Evolutionary conservation across 2,888 invertebrate genomes (phyloP), one percentile per base, ranked within the genome.

Genomic region (Priocnemis perturbator): DNA sequence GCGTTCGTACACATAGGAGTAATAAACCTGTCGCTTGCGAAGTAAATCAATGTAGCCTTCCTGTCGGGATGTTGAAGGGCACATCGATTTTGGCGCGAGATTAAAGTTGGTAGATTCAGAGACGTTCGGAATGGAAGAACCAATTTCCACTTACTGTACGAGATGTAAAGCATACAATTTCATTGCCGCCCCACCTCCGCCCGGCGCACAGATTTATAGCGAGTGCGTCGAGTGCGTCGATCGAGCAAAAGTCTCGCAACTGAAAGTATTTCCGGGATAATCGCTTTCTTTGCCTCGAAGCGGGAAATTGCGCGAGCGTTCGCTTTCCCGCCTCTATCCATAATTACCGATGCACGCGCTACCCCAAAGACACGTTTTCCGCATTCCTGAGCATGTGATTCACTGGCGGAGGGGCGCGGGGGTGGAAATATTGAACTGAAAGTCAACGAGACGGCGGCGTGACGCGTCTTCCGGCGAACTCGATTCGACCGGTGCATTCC

Each of bases 21-120:
- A 79, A 79, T 79, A 79, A 79, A 79, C 75, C 79, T 79, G 79
- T 79, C 79, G 79, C 70, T 77, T 63, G 70, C 60, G 73, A 69
- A 67, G 77, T 79, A 77, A 79, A 79, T 79, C 79, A 79, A 79
- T 75, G 79, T 77, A 79, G 55, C 58, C 47, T 37, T 69, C 57
- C 68, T 61, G 62, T 55, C 64, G 48, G 64, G 67, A 65, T 67
- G 71, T 60, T 60, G 74, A 75, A 73, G 79, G 70, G 69, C 69
- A 70, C 79, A 76, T 78, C 77, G 78, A 79, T 79, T 78, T 78
- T 77, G 68, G 74, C 65, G 71, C 70, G 73, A 75, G 77, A 79
- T 79, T 79, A 79, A 79, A 79, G 77, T 79, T 71, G 71, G 71
- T 74, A 76, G 76, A 71, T 71, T 58, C 79, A 65, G 68, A 69